These are phyloP conservation scores for Sula dactylatra DNA, from an alignment of 2,113 vertebrate species.

Conservation along the genomic window DNA sequence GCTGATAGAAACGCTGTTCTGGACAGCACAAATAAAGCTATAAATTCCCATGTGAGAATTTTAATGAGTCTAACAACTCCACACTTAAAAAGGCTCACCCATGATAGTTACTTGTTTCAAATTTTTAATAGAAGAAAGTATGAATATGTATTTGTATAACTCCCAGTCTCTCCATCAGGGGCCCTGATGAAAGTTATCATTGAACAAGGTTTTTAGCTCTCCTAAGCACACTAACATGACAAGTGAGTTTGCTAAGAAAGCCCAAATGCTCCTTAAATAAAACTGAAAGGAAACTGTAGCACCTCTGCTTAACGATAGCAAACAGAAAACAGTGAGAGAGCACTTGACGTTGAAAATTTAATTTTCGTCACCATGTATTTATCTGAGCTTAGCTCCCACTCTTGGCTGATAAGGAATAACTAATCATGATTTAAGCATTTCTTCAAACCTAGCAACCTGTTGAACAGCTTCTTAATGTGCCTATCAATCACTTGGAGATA, in stretches of 20 bases:
- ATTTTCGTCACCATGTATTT: conserved; percentile 68
- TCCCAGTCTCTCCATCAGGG: background rate
- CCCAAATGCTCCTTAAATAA: conserved; percentile 25
- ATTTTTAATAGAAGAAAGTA: background rate
- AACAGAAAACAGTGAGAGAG: conserved; percentile 43
- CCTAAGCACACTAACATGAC: background rate
- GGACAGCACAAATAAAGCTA: background rate
- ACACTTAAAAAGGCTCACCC: background rate
- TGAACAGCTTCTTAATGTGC: conserved; percentile 82
- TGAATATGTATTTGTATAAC: background rate
- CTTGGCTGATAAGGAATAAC: conserved; percentile 75
- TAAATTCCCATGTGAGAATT: background rate
- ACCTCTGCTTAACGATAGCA: conserved; percentile 40
- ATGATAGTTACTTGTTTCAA: background rate
- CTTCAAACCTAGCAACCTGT: conserved; percentile 82
- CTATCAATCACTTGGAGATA: conserved; percentile 84
- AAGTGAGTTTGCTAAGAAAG: conserved; percentile 19
- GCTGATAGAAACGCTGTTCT: background rate
- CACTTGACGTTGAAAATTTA: conserved; percentile 64
- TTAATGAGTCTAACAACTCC: background rate
- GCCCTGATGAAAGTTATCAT: background rate
- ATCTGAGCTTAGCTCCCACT: conserved; percentile 70
- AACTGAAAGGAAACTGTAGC: conserved; percentile 47
- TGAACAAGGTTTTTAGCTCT: conserved; percentile 34
- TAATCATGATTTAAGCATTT: conserved; percentile 79